These are phyloP conservation scores for Cricetomys ansorgei DNA, from an alignment of 2,113 vertebrate species.

Conservation along the genomic window DNA sequence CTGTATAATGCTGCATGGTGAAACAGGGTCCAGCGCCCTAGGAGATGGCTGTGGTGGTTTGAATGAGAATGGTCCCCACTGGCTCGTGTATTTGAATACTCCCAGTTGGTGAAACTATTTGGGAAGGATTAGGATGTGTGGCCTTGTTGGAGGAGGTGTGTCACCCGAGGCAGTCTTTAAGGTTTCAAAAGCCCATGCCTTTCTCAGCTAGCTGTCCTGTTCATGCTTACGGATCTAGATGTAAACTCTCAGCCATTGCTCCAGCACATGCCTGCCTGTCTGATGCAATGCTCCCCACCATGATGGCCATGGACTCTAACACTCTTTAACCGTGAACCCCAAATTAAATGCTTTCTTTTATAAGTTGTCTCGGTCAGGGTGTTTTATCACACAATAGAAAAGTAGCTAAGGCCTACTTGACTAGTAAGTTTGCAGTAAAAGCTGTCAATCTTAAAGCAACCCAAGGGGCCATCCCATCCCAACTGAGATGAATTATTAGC, in stretches of 20 bases:
- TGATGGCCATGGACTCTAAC: neutral
- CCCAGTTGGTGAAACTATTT: neutral
- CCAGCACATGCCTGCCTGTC: neutral
- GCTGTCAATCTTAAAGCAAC: neutral
- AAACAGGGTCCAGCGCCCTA: neutral
- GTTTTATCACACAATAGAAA: neutral
- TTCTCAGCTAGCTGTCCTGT: neutral
- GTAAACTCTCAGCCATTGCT: neutral
- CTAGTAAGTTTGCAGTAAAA: neutral
- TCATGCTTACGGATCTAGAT: neutral
- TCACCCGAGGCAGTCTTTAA: neutral
- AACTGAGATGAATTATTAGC: neutral
- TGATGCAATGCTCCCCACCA: neutral
- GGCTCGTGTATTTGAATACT: neutral
- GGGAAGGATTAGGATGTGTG: neutral
- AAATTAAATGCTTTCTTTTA: neutral
- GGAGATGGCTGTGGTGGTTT: neutral
- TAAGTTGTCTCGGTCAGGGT: too few relatives aligned
- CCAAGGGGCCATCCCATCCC: neutral
- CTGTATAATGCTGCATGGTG: neutral
- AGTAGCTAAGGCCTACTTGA: neutral
- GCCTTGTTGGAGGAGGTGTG: neutral
- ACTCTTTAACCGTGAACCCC: neutral
- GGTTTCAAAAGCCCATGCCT: neutral
- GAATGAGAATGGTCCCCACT: neutral